Percentiles rank a stretch among this genome's conserved stretches.
Conservation (phyloP, 2,797 vertebrate species). For the Girardinus metallicus region DNA sequence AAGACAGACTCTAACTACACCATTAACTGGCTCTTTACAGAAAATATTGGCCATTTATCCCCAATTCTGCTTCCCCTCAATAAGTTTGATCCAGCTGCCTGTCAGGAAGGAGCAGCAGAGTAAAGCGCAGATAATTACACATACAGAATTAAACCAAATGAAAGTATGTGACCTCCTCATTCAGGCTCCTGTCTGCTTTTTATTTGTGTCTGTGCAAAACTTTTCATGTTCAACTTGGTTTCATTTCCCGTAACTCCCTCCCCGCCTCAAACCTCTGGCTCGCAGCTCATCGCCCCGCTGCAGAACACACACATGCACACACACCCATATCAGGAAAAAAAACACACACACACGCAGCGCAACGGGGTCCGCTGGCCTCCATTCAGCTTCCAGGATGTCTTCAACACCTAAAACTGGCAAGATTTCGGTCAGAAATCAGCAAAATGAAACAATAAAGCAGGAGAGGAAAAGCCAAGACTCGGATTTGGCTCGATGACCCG, state of each 20-base stretch:
- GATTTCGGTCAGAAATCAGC: background rate
- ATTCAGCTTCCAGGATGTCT: conserved; percentile 46
- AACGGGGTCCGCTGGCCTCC: conserved; percentile 8
- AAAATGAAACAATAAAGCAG: conserved; percentile 4
- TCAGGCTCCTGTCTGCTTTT: conserved; percentile 44
- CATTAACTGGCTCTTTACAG: conserved; percentile 50
- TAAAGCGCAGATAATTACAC: conserved; percentile 31
- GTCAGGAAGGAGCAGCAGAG: conserved; percentile 21
- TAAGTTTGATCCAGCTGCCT: conserved; percentile 45
- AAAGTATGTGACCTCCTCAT: conserved; percentile 34
- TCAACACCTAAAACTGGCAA: conserved; percentile 50
- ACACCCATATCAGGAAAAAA: background rate
- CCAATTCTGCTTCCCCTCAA: conserved; percentile 38
- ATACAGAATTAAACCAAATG: conserved; percentile 41
- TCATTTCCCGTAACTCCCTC: conserved; percentile 76
- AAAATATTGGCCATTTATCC: conserved; percentile 30
- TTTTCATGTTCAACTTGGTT: conserved; percentile 62
- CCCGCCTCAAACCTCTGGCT: conserved; percentile 57
- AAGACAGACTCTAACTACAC: conserved; percentile 66
- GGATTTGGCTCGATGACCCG: conserved; percentile 26
- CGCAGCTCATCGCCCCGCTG: conserved; percentile 38
- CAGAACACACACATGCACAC: conserved; percentile 28
- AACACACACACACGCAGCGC: conserved; percentile 13
- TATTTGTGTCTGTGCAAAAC: conserved; percentile 27
- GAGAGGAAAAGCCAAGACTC: background rate